Evolutionary conservation across 2,113 vertebrate genomes (phyloP).

Genomic region (Vulpes lagopus): DNA sequence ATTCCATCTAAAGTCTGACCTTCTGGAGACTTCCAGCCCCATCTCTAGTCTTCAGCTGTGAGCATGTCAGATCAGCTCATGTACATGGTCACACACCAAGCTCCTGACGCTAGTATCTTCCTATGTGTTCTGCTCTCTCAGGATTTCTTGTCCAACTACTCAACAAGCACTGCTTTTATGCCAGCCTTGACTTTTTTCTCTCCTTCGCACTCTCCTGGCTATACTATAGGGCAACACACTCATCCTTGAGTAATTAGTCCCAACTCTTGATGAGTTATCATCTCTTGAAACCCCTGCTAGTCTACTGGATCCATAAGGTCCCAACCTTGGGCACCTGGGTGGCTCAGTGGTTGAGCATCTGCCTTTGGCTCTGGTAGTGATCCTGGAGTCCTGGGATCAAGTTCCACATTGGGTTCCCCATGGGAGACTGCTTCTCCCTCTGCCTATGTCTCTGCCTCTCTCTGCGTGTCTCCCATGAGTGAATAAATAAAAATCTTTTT

Average conservation of each 20-base stretch:
- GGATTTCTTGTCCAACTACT: not conserved
- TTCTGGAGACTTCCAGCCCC: constrained; percentile 47
- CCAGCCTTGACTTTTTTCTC: not conserved
- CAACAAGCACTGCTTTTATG: not conserved
- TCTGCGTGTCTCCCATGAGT: too few species aligned
- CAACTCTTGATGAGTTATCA: not conserved
- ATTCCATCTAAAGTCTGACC: constrained; percentile 47
- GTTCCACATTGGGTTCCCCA: too few species aligned
- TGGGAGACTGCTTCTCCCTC: too few species aligned
- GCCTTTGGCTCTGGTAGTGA: too few species aligned
- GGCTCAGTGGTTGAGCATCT: too few species aligned
- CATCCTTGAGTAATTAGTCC: not conserved
- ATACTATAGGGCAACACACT: not conserved
- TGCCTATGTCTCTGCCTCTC: too few species aligned
- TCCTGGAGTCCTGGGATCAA: too few species aligned
- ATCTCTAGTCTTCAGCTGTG: constrained; percentile 19
- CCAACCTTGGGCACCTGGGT: not conserved
- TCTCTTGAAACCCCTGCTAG: not conserved
- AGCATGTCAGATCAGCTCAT: not conserved
- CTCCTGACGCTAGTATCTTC: not conserved
- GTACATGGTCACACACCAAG: not conserved
- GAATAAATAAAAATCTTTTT: too few species aligned
- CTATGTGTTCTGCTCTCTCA: not conserved
- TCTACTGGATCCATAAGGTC: not conserved
- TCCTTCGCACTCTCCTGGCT: not conserved